Percentiles rank a stretch among this genome's conserved stretches.
Conservation (phyloP, 1,140 invertebrate genomes). For the Saccostrea cuccullata region DNA sequence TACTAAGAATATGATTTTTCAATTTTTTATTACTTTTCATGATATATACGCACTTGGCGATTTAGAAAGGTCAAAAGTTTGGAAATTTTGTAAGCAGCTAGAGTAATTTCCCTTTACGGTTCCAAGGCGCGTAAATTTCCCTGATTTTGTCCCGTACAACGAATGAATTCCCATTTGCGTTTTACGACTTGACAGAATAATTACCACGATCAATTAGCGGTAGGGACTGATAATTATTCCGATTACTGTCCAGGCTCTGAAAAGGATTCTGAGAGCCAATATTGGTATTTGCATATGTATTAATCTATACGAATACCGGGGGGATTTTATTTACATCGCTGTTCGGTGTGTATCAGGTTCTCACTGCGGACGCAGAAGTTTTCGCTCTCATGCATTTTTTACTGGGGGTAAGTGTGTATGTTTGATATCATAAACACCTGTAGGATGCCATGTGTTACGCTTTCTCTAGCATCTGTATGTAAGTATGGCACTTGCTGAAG, state of each 20-base stretch:
- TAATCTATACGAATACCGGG: neutral
- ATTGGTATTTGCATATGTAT: constrained; percentile 32
- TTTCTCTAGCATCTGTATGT: neutral
- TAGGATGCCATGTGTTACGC: constrained; percentile 4
- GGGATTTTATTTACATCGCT: constrained; percentile 11
- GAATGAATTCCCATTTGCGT: neutral
- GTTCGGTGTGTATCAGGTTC: neutral
- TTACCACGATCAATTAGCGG: constrained; percentile 27
- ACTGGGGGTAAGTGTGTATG: neutral
- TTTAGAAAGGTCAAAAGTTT: too few species aligned
- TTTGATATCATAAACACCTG: constrained; percentile 18
- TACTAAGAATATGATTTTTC: too few species aligned
- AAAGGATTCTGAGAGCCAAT: neutral
- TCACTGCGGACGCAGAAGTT: neutral
- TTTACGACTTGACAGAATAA: neutral
- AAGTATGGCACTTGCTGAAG: neutral
- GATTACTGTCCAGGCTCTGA: constrained; percentile 13
- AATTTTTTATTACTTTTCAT: too few species aligned
- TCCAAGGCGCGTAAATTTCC: neutral
- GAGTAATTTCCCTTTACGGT: neutral
- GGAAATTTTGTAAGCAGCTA: neutral
- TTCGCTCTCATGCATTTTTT: constrained; percentile 5
- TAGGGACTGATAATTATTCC: constrained; percentile 17
- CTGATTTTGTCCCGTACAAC: neutral
- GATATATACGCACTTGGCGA: too few species aligned